These are phyloP conservation scores for Tanytarsus gracilentus DNA, from an alignment of 2,888 invertebrate genomes.

Conservation along the genomic window DNA sequence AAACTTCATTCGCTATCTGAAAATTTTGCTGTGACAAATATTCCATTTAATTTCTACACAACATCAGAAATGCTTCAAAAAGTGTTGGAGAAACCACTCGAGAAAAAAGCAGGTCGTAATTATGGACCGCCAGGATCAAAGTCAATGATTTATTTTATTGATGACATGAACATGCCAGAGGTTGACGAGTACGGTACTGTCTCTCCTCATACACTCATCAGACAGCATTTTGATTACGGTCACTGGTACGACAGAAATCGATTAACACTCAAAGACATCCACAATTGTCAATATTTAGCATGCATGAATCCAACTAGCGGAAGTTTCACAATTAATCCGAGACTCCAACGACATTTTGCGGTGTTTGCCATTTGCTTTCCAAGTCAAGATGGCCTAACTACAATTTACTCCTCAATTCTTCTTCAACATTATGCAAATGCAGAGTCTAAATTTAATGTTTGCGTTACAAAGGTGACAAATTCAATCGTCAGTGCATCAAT, in stretches of 20 bases:
- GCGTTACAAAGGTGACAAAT: constrained; percentile 56
- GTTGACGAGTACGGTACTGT: constrained; percentile 84
- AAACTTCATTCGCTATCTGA: constrained; percentile 65
- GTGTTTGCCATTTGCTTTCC: constrained; percentile 81
- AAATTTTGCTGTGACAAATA: constrained; percentile 79
- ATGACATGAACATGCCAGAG: constrained; percentile 98
- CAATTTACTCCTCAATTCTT: constrained; percentile 83
- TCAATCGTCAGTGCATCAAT: constrained; percentile 69
- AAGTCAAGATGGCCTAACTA: constrained; percentile 69
- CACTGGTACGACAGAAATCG: constrained; percentile 92
- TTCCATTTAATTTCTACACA: constrained; percentile 95
- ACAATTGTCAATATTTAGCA: constrained; percentile 92
- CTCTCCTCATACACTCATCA: constrained; percentile 89
- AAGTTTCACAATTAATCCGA: constrained; percentile 91
- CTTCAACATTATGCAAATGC: constrained; percentile 75
- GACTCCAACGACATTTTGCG: constrained; percentile 83
- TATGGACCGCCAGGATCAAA: constrained; percentile 94
- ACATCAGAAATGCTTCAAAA: constrained; percentile 89
- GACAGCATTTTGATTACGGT: constrained; percentile 91
- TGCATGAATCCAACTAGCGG: constrained; percentile 99
- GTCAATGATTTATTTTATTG: constrained; percentile 87
- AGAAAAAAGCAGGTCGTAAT: constrained; percentile 92
- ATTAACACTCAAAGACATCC: constrained; percentile 83
- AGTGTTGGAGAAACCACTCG: constrained; percentile 85
- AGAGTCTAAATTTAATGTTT: constrained; percentile 66